Base-by-base conservation (phyloP, 1,140 invertebrate genomes). In the Procambarus clarkii region DNA sequence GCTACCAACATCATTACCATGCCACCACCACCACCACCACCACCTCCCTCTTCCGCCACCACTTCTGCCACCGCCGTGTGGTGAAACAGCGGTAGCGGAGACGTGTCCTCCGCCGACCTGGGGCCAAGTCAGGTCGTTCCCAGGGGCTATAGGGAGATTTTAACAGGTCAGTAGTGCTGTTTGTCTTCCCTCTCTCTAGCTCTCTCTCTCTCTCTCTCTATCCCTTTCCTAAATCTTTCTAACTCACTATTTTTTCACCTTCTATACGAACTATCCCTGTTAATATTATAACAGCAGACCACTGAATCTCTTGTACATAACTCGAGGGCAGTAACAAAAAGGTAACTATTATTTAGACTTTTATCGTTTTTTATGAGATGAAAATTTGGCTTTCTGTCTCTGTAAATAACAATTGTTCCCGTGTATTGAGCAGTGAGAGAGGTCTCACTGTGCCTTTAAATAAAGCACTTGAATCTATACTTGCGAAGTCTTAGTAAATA, bases 51-150 rank as follows among this genome's bases (percentile, higher is more conserved):
- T 76, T 50, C 84, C 71, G 11, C 84, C 69, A 77, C 84, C 84
- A 34, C 71, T 8, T 44, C 3, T 48, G 7, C 44, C 69, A 18
- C 13, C 58, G 24, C 9, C 5, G 1, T 64, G 60, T 11, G 50
- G 50, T 54, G 8, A 54, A 76, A 46, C 71, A 84, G 80, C 69
- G 81, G 74, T 48, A 69, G 69, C 69, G 71, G 82, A 71, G 88
- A 84, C 48, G 80, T 77, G 58, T 50, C 81, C 46, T 64, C 80
- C 18, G 46, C 50, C 34, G 81, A 90, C 81, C 88, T 90, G 18
- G 88, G 88, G 3, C 88, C 88, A 18, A 80, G 88, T 90, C 88
- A 90, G 88, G 88, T 90, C 5, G 88, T 90, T 58, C 88, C 88
- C 54, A 64, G 88, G 81, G 88, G 88, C 9, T 90, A 90, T 90